Evolutionary conservation across 2,113 vertebrate species (phyloP).

Genomic region (Grammomys surdaster): DNA sequence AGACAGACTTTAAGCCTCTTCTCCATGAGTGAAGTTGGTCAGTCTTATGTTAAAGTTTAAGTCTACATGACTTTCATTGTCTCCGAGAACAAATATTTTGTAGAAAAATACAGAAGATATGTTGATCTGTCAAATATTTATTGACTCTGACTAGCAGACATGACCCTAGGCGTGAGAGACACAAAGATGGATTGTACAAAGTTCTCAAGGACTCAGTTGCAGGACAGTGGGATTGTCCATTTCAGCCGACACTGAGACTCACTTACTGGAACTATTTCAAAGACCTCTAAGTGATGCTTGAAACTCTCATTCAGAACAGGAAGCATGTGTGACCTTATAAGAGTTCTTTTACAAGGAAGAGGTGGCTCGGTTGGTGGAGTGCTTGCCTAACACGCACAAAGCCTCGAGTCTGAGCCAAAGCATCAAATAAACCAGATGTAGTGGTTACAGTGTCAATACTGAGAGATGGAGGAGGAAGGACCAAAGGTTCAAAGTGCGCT

Average conservation of each 20-base stretch:
- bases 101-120: slow-evolving; percentile 4
- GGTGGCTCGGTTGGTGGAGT: background rate
- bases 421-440: background rate
- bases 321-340: background rate
- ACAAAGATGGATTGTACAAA: background rate
- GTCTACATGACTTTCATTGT: background rate
- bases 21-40: background rate
- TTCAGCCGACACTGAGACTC: background rate
- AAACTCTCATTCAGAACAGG: slow-evolving; percentile 15
- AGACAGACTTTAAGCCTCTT: background rate
- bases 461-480: too few species aligned
- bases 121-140: slow-evolving; percentile 2
- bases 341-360: background rate
- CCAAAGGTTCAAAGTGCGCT: background rate
- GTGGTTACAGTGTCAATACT: background rate
- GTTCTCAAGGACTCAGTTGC: background rate
- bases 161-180: background rate
- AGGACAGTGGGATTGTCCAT: background rate
- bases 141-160: background rate
- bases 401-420: background rate
- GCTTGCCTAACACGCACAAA: background rate
- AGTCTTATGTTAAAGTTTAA: background rate
- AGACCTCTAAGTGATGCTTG: background rate
- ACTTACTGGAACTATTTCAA: background rate
- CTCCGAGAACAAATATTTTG: slow-evolving; percentile 20